Evolutionary conservation across 2,888 invertebrate species (phyloP).

Genomic region (Xylota segnis): DNA sequence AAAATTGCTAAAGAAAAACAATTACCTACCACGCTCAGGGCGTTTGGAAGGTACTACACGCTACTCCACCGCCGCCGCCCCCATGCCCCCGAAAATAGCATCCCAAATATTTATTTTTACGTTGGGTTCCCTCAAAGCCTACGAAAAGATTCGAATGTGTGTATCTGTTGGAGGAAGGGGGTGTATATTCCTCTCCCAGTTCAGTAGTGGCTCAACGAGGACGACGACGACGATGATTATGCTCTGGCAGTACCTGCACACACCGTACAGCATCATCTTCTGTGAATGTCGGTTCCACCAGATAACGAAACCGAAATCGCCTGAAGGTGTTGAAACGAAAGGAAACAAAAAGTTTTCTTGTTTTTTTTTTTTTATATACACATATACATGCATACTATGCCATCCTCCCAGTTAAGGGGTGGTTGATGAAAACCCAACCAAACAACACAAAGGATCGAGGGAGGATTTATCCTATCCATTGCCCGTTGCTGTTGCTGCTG

Average conservation of each 20-base stretch:
- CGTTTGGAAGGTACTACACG: slow-evolving; percentile 32
- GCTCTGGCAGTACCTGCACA: slow-evolving; percentile 37
- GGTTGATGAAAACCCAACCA: slow-evolving; percentile 38
- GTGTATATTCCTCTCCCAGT: slow-evolving; percentile 9
- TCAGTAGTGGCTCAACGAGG: slow-evolving; percentile 34
- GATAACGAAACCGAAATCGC: slow-evolving; percentile 79
- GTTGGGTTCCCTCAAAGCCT: slow-evolving; percentile 60
- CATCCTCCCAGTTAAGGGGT: slow-evolving; percentile 30
- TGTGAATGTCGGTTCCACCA: slow-evolving; percentile 68
- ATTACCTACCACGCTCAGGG: slow-evolving; percentile 70
- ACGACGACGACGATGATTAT: slow-evolving; percentile 26
- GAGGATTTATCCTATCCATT: slow-evolving; percentile 14
- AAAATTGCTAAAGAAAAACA: slow-evolving; percentile 65
- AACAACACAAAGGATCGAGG: slow-evolving; percentile 31
- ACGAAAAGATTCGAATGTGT: slow-evolving; percentile 42
- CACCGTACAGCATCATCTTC: slow-evolving; percentile 31
- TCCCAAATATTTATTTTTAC: slow-evolving; percentile 73
- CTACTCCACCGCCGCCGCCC: slow-evolving; percentile 4
- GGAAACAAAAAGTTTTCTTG: slow-evolving; percentile 76
- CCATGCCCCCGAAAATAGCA: slow-evolving; percentile 57
- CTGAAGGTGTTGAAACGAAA: slow-evolving; percentile 81
- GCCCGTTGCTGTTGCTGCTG: slow-evolving; percentile 5
- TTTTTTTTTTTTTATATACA: slow-evolving; percentile 10
- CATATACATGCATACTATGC: no score
- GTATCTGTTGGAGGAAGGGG: slow-evolving; percentile 30